Base-by-base conservation (phyloP, 2,113 vertebrate species). In the Polypterus bichir region DNA sequence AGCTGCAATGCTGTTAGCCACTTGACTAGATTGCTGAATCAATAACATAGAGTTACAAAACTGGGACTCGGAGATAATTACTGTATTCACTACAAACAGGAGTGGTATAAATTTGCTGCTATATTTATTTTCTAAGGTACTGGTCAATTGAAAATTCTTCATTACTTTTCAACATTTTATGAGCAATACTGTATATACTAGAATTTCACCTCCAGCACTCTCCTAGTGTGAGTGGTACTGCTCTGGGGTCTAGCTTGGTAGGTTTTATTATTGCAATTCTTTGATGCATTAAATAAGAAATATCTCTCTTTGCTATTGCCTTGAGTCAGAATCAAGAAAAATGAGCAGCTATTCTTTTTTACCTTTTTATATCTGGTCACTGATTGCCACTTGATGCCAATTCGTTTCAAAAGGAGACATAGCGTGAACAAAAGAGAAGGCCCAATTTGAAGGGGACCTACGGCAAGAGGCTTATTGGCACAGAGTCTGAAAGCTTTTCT, bases 241-340 rank as follows among this genome's bases (percentile, higher is more conserved):
- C 27, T 27, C 27, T 27, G 27, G 27, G 27, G 27, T 7, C 6
- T 7, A 49, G 57, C 57, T 46, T 54, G 46, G 5, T 44, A 5
- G 4, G 44, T 52, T 44, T 49, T 49, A 8, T 46, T 44, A 4
- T 5, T 7, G 58, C 8, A 47, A 47, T 57, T 44, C 7, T 53
- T 47, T 45, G 45, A 65, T 65, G 51, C 64, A 60, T 65, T 65
- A 60, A 65, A 60, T 54, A 65, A 59, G 59, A 60, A 65, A 49
- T 27, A 57, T 51, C 52, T 47, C 11, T 57, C 54, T 57, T 51
- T 51, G 57, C 44, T 6, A n/a, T 44, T 7, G 52, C 64, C 52
- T 48, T 46, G 7, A 46, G 64, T 45, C 44, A 59, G 27, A 27
- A 55, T n/a, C 47, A 47, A 55, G 52, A 45, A 59, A 59, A 55